These are phyloP conservation scores for Lamproptera curius DNA, from an alignment of 2,888 invertebrate species.

Conservation along the genomic window DNA sequence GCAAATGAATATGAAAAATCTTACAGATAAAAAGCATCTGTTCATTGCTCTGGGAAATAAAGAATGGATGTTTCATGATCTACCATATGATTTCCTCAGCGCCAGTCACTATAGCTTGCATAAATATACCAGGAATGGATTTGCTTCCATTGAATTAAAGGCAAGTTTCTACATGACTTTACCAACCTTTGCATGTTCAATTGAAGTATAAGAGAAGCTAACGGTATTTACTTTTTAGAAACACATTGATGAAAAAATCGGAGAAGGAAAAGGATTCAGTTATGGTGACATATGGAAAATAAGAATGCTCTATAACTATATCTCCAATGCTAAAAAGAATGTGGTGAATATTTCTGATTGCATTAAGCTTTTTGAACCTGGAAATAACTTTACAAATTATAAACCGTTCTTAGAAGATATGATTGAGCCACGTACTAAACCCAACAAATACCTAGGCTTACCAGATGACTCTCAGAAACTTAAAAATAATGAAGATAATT, in stretches of 20 bases:
- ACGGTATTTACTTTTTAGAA: constrained; percentile 20
- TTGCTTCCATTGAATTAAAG: constrained; percentile 42
- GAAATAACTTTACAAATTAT: constrained; percentile 30
- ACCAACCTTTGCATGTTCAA: too few species aligned
- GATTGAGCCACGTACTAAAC: constrained; percentile 36
- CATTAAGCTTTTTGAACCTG: constrained; percentile 42
- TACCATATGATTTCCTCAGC: constrained; percentile 49
- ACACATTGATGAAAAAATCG: constrained; percentile 11
- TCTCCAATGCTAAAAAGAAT: constrained; percentile 31
- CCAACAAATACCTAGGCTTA: constrained; percentile 37
- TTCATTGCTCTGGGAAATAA: constrained; percentile 38
- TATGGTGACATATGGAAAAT: constrained; percentile 46
- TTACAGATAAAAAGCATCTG: constrained; percentile 45
- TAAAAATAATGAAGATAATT: background rate
- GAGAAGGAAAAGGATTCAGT: constrained; percentile 32
- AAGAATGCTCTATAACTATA: constrained; percentile 48
- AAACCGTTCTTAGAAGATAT: constrained; percentile 13
- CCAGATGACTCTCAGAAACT: background rate
- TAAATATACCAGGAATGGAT: constrained; percentile 47
- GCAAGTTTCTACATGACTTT: background rate
- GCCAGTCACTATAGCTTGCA: constrained; percentile 49
- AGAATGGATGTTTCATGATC: constrained; percentile 53
- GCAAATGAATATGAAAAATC: too few species aligned
- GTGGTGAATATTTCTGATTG: constrained; percentile 36
- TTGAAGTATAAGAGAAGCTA: too few species aligned